phyloP scores from a whole-genome alignment of 2,888 invertebrate genomes.

The Willowsia nigromaculata region DNA sequence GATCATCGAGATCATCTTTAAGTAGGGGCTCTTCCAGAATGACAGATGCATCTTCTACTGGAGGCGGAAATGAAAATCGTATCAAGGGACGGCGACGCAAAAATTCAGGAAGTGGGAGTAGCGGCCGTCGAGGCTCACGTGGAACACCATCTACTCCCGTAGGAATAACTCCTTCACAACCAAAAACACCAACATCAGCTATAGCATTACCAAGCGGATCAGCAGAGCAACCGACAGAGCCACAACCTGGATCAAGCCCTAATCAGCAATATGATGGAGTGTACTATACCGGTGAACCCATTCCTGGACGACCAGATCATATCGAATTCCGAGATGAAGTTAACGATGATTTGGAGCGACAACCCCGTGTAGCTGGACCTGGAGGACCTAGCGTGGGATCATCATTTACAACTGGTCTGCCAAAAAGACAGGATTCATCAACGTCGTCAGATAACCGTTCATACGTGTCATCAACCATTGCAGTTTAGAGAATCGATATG shows the following conservation, averaged over 20 bases:
- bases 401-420: not conserved
- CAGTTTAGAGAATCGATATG: conserved; percentile 32
- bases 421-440: conserved; percentile 56
- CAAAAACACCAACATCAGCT: not conserved
- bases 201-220: conserved; percentile 82
- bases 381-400: not conserved
- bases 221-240: not conserved
- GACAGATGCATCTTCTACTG: conserved; percentile 20
- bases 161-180: not conserved
- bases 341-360: conserved; percentile 61
- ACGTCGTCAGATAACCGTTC: conserved; percentile 39
- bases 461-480: conserved; percentile 66
- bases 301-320: conserved; percentile 86
- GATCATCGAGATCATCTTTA: conserved; percentile 66
- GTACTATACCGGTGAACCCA: conserved; percentile 91
- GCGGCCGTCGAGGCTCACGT: not conserved
- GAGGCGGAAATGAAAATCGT: not conserved
- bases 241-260: not conserved
- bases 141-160: conserved; percentile 5
- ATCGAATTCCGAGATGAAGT: conserved; percentile 82
- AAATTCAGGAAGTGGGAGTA: conserved; percentile 1
- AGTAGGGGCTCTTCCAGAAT: conserved; percentile 27
- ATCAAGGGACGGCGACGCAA: not conserved
- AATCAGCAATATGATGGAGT: conserved; percentile 86
- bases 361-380: not conserved